Evolutionary conservation across 2,113 vertebrate species (phyloP), one percentile per base, ranked within the genome.

Genomic region (Lepus americanus): DNA sequence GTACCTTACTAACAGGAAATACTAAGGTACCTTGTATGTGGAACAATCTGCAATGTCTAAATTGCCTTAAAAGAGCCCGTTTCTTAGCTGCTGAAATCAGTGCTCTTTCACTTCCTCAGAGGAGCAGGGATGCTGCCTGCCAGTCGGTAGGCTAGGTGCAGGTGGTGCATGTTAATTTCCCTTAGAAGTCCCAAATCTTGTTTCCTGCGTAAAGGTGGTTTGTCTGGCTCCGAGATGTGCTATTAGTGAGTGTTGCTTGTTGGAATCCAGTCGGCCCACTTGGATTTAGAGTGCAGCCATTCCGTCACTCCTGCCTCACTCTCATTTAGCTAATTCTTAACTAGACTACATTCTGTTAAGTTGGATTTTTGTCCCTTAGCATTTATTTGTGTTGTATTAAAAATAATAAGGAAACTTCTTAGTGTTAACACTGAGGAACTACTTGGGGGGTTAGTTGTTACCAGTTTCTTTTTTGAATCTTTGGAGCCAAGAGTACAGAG

Each of bases 31-130:
- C 94, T 97, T 96, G 95, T 94, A 73, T 96, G 97, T 97, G 97
- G 98, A 98, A 97, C 97, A 97, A 95, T 97, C 97, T 98, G 97
- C 98, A 98, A 97, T 98, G 98, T 98, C 98, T 97, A 94, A 98
- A 98, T 98, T 98, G 98, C 98, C 98, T 98, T 98, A 98, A 98
- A 97, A 97, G 98, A 98, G 98, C 98, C 98, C 97, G 94, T 96
- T 98, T 97, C 96, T 94, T 97, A 98, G 98, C 98, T 98, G 98
- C 98, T 98, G 97, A 96, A 92, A 97, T 96, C 95, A 67, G 49
- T 66, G 98, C 97, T 98, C 97, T 96, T 31, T 92, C 20, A 51
- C 94, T 80, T 95, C 94, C 91, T 90, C 95, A 97, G 96, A 98
- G 98, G 95, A 98, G 97, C 97, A 96, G 96, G 90, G 97, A 96